phyloP scores from a whole-genome alignment of 2,888 invertebrate species.

The Oscheius sp. region DNA sequence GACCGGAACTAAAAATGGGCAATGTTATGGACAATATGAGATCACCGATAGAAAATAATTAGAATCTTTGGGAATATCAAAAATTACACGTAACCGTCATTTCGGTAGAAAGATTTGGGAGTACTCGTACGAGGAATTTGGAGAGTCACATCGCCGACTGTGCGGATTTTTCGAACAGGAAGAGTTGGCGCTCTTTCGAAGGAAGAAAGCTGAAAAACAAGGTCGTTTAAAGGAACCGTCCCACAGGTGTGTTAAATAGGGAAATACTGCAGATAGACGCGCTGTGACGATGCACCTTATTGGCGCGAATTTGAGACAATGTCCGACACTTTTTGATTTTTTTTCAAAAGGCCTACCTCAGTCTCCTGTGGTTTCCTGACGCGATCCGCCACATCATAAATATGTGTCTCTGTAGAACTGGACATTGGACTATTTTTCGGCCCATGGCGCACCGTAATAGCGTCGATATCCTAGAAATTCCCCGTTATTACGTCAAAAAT shows the following conservation, averaged over 20 bases:
- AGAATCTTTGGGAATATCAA: constrained; percentile 1
- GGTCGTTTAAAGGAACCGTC: background rate
- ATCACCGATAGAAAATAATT: constrained; percentile 7
- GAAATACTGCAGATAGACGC: too few species aligned
- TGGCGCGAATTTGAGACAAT: background rate
- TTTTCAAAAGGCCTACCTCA: background rate
- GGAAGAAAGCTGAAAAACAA: background rate
- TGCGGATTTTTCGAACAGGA: constrained; percentile 16
- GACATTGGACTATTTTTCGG: background rate
- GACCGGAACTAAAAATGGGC: background rate
- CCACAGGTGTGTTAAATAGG: too few species aligned
- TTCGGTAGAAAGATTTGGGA: background rate
- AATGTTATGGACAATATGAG: background rate
- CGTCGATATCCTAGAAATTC: constrained; percentile 11
- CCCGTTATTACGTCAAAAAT: background rate
- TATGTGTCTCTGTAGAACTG: constrained; percentile 6
- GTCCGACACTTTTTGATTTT: background rate
- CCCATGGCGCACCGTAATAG: constrained; percentile 7
- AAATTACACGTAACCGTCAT: constrained; percentile 18
- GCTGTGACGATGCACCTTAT: too few species aligned
- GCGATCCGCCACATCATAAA: constrained; percentile 12
- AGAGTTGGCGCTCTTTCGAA: constrained; percentile 29
- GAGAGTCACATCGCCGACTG: constrained; percentile 16
- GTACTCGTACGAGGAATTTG: background rate
- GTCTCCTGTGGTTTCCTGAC: background rate